These are phyloP conservation scores for Osmerus eperlanus DNA, from an alignment of 2,113 vertebrate genomes.

Conservation along the genomic window DNA sequence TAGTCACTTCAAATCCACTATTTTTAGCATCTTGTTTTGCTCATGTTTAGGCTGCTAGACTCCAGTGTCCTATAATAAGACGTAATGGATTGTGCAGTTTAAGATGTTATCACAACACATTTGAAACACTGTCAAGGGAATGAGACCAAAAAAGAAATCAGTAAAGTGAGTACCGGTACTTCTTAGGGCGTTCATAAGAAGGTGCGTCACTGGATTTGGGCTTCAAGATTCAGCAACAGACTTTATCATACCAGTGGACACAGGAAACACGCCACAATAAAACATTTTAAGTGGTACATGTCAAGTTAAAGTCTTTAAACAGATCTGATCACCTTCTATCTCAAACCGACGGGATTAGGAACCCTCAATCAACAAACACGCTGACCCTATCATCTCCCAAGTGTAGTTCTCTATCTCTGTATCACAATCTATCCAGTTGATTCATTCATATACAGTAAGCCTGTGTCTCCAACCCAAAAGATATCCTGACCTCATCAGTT, in stretches of 20 bases:
- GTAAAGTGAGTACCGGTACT: too few relatives aligned
- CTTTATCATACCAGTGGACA: too few relatives aligned
- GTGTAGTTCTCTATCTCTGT: not conserved
- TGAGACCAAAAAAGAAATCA: not conserved
- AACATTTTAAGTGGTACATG: too few relatives aligned
- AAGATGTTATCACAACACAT: not conserved
- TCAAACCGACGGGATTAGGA: not conserved
- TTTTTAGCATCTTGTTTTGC: conserved; percentile 31
- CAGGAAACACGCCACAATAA: too few relatives aligned
- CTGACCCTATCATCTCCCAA: not conserved
- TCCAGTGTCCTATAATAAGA: not conserved
- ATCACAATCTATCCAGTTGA: not conserved
- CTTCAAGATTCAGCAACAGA: too few relatives aligned
- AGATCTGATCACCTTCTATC: not conserved
- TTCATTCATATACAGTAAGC: not conserved
- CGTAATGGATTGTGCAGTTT: not conserved
- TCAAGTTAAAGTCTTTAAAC: not conserved
- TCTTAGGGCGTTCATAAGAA: too few relatives aligned
- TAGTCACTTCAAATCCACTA: conserved; percentile 24
- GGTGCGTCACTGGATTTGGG: too few relatives aligned
- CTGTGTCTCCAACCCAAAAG: not conserved
- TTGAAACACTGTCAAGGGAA: not conserved
- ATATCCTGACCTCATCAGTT: too few relatives aligned
- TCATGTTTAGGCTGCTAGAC: conserved; percentile 35
- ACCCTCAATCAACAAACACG: not conserved